phyloP scores from a whole-genome alignment of 2,888 invertebrate genomes.

The Philonicus albiceps region DNA sequence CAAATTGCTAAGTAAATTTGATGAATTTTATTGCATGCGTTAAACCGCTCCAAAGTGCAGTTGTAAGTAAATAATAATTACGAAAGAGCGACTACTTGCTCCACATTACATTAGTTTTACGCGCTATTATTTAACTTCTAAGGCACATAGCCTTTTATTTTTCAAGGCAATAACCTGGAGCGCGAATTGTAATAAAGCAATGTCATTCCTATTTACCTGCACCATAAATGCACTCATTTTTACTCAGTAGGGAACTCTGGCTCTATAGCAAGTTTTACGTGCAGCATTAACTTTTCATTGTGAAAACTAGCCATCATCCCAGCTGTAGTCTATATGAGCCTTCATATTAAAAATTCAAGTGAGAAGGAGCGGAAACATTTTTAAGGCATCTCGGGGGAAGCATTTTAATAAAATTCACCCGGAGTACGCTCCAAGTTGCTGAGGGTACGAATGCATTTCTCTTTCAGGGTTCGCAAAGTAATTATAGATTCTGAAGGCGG shows the following conservation, averaged over 20 bases:
- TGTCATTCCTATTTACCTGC: not conserved
- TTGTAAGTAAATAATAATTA: not conserved
- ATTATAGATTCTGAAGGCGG: constrained; percentile 15
- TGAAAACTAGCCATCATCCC: not conserved
- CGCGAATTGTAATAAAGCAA: not conserved
- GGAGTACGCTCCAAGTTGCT: not conserved
- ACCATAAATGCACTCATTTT: not conserved
- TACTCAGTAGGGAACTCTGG: not conserved
- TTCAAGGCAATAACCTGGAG: not conserved
- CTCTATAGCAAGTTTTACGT: not conserved
- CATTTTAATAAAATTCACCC: not conserved
- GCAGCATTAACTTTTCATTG: not conserved
- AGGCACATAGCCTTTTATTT: not conserved
- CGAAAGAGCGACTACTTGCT: not conserved
- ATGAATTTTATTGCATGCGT: not conserved
- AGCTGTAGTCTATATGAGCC: not conserved
- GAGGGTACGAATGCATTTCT: not conserved
- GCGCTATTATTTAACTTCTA: not conserved
- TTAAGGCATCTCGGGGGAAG: not conserved
- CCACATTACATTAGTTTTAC: not conserved
- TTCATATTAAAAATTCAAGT: not conserved
- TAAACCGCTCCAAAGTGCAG: not conserved
- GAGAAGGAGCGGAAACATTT: not conserved
- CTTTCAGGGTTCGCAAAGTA: not conserved
- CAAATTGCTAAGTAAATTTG: not conserved